Percentiles rank a stretch among this genome's conserved stretches.
Conservation (phyloP, 1,140 invertebrate genomes). For the Ceratitis capitata region DNA sequence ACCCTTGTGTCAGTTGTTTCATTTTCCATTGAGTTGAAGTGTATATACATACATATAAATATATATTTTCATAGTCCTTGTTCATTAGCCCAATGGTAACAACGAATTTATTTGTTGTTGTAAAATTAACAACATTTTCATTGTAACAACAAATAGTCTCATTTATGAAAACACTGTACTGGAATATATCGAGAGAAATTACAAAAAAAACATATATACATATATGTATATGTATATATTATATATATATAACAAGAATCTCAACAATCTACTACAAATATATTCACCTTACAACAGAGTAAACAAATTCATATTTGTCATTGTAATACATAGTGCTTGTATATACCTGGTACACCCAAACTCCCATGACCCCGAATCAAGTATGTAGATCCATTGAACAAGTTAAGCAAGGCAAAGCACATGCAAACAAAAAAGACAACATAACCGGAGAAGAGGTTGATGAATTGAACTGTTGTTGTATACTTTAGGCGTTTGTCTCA, state of each 20-base stretch:
- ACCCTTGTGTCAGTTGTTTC: neutral
- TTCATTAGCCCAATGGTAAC: constrained; percentile 7
- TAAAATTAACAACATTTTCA: constrained; percentile 23
- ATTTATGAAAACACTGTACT: too few relatives aligned
- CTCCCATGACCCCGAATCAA: too few relatives aligned
- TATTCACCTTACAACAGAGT: neutral
- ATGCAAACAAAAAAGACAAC: neutral
- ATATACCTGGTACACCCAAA: neutral
- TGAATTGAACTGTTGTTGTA: neutral
- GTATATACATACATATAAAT: neutral
- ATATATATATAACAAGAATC: neutral
- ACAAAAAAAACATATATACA: neutral
- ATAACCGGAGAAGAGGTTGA: neutral
- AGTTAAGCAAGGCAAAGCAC: neutral
- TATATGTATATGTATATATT: neutral
- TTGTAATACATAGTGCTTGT: neutral
- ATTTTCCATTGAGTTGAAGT: neutral
- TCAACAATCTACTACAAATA: neutral
- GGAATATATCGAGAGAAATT: too few relatives aligned
- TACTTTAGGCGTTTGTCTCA: neutral
- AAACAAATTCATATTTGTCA: constrained; percentile 10
- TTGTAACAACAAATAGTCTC: too few relatives aligned
- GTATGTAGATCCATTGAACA: neutral
- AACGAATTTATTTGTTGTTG: constrained; percentile 6
- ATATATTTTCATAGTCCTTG: neutral